Evolutionary conservation across 1,140 invertebrate genomes (phyloP).

Genomic region (Drosophila obscura): DNA sequence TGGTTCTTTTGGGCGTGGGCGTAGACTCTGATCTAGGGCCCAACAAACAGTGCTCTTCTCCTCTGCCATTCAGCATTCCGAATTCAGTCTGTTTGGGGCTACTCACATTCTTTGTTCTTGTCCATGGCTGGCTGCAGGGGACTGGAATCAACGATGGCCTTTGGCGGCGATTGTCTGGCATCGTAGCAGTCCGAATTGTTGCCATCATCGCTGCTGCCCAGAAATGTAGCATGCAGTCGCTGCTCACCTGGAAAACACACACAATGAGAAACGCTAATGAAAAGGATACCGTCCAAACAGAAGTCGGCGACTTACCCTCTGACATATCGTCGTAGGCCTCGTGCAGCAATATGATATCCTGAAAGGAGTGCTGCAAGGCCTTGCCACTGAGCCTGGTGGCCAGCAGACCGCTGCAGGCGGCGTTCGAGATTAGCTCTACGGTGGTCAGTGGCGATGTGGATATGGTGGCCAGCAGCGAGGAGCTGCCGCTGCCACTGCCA

Average conservation of each 20-base stretch:
- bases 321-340: slow-evolving; percentile 86
- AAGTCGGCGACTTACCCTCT: slow-evolving; percentile 84
- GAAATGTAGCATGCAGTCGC: slow-evolving; percentile 76
- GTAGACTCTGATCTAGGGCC: background rate
- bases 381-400: slow-evolving; percentile 75
- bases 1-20: slow-evolving; percentile 35
- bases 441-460: slow-evolving; percentile 76
- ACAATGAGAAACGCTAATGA: background rate
- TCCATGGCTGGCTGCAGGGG: slow-evolving; percentile 96
- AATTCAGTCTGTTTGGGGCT: background rate
- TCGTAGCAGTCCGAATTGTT: slow-evolving; percentile 83
- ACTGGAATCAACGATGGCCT: slow-evolving; percentile 96
- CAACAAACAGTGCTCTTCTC: background rate
- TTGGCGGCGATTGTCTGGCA: slow-evolving; percentile 90
- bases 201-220: slow-evolving; percentile 81
- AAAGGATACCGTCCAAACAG: background rate
- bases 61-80: background rate
- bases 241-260: slow-evolving; percentile 65
- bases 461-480: slow-evolving; percentile 80
- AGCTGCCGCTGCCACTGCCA: slow-evolving; percentile 54
- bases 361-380: slow-evolving; percentile 76
- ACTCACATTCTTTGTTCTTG: slow-evolving; percentile 99
- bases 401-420: slow-evolving; percentile 75
- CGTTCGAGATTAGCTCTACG: slow-evolving; percentile 76
- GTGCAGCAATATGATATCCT: slow-evolving; percentile 78